phyloP scores from a whole-genome alignment of 2,113 vertebrate species.

The Saimiri boliviensis region DNA sequence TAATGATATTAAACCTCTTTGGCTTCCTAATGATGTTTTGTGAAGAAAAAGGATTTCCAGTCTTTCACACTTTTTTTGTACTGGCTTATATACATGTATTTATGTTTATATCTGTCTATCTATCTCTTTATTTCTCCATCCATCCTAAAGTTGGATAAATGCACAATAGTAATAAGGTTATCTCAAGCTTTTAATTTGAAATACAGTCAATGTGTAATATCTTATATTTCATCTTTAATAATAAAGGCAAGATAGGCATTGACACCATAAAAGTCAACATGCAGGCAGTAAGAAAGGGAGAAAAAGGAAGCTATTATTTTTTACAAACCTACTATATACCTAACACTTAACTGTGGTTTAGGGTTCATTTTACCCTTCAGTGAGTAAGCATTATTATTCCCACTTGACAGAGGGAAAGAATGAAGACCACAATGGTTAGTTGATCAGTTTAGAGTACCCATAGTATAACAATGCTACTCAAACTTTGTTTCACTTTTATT shows the following conservation, averaged over 20 bases:
- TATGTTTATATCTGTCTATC: neutral
- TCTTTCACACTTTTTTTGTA: neutral
- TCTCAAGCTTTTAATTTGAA: conserved; percentile 4
- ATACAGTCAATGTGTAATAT: neutral
- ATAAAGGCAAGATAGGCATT: neutral
- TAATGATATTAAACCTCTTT: neutral
- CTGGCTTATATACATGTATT: neutral
- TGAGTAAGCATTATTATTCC: neutral
- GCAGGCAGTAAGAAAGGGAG: neutral
- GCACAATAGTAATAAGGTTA: neutral
- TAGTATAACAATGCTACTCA: neutral
- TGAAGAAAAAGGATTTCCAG: neutral
- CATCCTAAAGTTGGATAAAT: neutral
- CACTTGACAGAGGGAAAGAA: neutral
- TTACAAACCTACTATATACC: neutral
- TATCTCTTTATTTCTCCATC: neutral
- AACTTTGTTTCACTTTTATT: neutral
- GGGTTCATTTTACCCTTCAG: neutral
- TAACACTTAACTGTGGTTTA: neutral
- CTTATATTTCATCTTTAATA: conserved; percentile 17
- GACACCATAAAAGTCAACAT: neutral
- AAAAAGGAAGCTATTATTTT: neutral
- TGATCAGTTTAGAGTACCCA: neutral
- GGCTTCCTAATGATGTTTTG: neutral
- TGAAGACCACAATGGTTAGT: neutral